These are phyloP conservation scores for Malaclemys terrapin DNA, from an alignment of 2,113 vertebrate species.

Conservation along the genomic window DNA sequence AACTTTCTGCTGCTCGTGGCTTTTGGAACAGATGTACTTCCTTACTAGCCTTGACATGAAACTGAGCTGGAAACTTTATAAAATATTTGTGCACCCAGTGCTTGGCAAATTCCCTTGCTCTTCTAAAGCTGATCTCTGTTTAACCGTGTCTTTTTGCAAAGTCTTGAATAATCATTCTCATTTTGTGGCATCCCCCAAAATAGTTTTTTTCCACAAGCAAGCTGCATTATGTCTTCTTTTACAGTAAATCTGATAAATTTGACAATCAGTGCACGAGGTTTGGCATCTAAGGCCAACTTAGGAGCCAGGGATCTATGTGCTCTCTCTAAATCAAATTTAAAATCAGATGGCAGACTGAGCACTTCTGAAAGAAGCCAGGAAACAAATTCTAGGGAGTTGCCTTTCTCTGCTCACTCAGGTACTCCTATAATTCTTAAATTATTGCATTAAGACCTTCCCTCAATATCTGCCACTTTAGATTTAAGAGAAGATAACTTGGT, in stretches of 20 bases:
- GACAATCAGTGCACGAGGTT: neutral
- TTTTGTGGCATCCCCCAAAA: neutral
- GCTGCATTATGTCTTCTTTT: neutral
- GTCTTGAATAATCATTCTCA: neutral
- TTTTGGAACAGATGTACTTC: neutral
- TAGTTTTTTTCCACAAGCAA: neutral
- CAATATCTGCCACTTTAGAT: neutral
- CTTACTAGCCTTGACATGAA: neutral
- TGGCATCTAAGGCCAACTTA: neutral
- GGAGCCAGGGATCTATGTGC: neutral
- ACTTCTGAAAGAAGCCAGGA: neutral
- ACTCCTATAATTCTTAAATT: neutral
- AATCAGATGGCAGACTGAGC: neutral
- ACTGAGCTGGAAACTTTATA: neutral
- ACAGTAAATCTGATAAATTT: neutral
- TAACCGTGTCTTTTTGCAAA: neutral
- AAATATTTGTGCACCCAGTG: neutral
- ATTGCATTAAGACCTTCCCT: neutral
- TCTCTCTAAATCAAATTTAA: neutral
- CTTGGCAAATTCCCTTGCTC: neutral
- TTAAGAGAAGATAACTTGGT: neutral
- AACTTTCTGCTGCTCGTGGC: neutral
- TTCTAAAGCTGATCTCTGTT: neutral
- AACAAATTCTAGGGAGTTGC: neutral
- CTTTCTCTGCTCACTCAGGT: neutral